Percentiles rank a stretch among this genome's conserved stretches.
Evolutionary conservation across 2,113 vertebrate genomes (phyloP).

Genomic region (Anthoscopus minutus): DNA sequence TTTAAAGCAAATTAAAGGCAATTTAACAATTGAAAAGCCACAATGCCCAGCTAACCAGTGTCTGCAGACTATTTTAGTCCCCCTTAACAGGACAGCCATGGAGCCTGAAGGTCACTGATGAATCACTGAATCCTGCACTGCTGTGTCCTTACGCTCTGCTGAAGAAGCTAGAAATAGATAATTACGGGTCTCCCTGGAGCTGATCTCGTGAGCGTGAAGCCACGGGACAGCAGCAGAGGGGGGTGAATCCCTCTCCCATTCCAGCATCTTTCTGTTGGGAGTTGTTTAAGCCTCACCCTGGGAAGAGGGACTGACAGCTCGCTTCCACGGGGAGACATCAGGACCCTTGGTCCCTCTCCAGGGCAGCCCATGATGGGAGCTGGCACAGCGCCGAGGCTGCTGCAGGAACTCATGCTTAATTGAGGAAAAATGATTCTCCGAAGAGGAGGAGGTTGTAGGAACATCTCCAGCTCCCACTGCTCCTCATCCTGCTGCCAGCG

Average conservation of each 20-base stretch:
- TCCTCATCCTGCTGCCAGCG: rapidly evolving
- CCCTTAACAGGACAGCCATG: not conserved
- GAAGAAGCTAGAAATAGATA: constrained; percentile 17
- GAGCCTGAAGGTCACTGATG: constrained; percentile 12
- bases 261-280: not conserved
- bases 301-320: not conserved
- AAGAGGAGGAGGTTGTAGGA: not conserved
- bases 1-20: not conserved
- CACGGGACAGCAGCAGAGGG: not conserved
- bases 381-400: not conserved
- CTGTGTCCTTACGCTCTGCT: not conserved
- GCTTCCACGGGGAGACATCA: rapidly evolving
- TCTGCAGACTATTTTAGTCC: not conserved
- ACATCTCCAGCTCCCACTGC: rapidly evolving
- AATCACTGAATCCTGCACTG: not conserved
- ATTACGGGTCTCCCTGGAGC: not conserved
- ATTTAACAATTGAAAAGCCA: not conserved
- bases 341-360: not conserved
- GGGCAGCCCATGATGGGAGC: not conserved
- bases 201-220: not conserved
- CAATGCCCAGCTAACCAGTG: not conserved
- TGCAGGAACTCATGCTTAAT: rapidly evolving
- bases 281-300: not conserved
- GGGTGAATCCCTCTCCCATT: not conserved
- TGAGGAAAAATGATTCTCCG: not conserved